Percentiles rank a stretch among this genome's conserved stretches.
These are phyloP conservation scores for Macrobrachium nipponense DNA, from an alignment of 1,140 invertebrate genomes.

Conservation along the genomic window DNA sequence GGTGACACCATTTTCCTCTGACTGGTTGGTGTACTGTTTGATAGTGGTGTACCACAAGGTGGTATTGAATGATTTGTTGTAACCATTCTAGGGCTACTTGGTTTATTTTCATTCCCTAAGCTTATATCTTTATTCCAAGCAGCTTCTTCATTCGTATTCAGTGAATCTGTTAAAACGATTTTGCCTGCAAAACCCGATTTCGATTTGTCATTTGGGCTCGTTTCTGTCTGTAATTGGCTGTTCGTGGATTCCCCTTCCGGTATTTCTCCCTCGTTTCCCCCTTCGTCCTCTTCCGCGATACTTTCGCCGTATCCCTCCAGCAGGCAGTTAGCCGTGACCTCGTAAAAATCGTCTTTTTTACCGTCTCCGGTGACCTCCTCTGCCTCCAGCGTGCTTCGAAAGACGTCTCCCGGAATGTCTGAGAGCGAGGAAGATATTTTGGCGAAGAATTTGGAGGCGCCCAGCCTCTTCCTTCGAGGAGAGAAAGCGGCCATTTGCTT, in stretches of 20 bases:
- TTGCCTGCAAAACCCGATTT: background rate
- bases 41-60: too few species aligned
- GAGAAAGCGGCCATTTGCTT: constrained; percentile 25
- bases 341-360: background rate
- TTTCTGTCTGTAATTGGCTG: background rate
- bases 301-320: background rate
- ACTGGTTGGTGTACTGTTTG: too few species aligned
- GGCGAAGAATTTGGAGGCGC: constrained; percentile 26
- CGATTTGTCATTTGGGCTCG: background rate
- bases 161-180: background rate
- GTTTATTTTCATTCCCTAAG: too few species aligned
- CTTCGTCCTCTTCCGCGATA: background rate
- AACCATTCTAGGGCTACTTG: too few species aligned
- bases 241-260: background rate
- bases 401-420: constrained; percentile 31
- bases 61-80: too few species aligned
- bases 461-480: constrained; percentile 1
- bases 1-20: too few species aligned
- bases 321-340: background rate
- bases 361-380: too few species aligned
- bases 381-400: background rate
- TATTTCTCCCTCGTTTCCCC: background rate
- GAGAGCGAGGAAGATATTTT: constrained; percentile 39
- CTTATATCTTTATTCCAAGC: background rate
- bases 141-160: background rate